Conservation (phyloP, 2,113 vertebrate genomes). For the Coryphaenoides rupestris region DNA sequence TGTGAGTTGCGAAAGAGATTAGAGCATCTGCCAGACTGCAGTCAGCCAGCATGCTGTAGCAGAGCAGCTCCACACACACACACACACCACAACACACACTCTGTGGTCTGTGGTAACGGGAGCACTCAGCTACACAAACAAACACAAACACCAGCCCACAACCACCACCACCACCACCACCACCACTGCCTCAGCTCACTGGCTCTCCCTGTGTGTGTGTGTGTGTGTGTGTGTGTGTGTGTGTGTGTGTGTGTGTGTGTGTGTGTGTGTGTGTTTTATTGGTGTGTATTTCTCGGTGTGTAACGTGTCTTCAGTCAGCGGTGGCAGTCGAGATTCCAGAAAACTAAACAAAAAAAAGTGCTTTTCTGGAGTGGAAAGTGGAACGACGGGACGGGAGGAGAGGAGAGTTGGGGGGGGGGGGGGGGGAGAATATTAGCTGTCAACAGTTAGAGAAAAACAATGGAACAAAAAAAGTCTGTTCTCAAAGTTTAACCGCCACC, state of each 20-base stretch:
- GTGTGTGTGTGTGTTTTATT: constrained; percentile 13
- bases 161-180: constrained; percentile 33
- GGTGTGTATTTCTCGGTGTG: too few species aligned
- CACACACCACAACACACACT: too few species aligned
- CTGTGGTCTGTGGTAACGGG: constrained; percentile 52
- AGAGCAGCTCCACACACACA: constrained; percentile 35
- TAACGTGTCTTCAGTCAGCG: constrained; percentile 5
- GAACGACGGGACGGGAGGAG: constrained; percentile 3
- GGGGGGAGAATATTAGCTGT: constrained; percentile 63
- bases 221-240: constrained; percentile 21
- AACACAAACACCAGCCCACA: constrained; percentile 37
- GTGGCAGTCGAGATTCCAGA: constrained; percentile 6
- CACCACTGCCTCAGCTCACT: constrained; percentile 7
- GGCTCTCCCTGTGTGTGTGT: constrained; percentile 18
- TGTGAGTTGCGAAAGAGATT: constrained; percentile 27
- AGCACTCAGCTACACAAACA: constrained; percentile 60
- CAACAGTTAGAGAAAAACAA: constrained; percentile 44
- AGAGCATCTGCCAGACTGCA: constrained; percentile 50
- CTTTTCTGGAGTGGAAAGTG: constrained; percentile 1
- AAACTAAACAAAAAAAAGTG: too few species aligned
- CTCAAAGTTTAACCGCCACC: constrained; percentile 63
- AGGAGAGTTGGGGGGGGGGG: constrained; percentile 2
- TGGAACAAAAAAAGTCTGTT: constrained; percentile 51
- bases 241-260: constrained; percentile 2
- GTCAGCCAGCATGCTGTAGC: constrained; percentile 54